Evolutionary conservation across 2,797 vertebrate genomes (phyloP).

Genomic region (Periophthalmus magnuspinnatus): DNA sequence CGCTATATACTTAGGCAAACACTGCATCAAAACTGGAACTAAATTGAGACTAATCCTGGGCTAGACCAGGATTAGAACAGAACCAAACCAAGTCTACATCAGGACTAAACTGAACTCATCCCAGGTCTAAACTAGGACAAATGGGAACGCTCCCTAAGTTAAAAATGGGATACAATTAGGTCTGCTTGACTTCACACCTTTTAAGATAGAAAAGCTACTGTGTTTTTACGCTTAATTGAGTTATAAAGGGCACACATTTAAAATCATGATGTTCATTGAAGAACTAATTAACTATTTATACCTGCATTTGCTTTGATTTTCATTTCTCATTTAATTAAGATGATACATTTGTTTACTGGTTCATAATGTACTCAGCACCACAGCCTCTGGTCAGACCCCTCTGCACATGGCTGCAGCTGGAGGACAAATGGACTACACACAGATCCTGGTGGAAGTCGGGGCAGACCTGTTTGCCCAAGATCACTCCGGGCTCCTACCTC

Average conservation of each 20-base stretch:
- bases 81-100: too few species aligned
- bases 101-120: too few species aligned
- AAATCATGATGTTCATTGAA: too few species aligned
- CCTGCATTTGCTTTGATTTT: background rate
- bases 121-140: too few species aligned
- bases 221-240: background rate
- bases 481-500: conserved; percentile 55
- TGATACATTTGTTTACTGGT: background rate
- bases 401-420: conserved; percentile 70
- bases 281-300: background rate
- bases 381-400: conserved; percentile 57
- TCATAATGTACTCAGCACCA: conserved; percentile 38
- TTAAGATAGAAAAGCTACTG: background rate
- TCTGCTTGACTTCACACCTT: background rate
- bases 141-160: too few species aligned
- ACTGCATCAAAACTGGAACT: too few species aligned
- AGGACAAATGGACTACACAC: conserved; percentile 61
- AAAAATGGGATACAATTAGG: background rate
- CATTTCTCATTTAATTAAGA: background rate
- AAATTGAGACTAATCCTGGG: too few species aligned
- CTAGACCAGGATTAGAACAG: too few species aligned
- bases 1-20: background rate
- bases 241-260: too few species aligned
- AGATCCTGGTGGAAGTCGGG: conserved; percentile 57
- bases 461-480: conserved; percentile 62